phyloP scores from a whole-genome alignment of 2,888 invertebrate species.

The Pelosia muscerda region DNA sequence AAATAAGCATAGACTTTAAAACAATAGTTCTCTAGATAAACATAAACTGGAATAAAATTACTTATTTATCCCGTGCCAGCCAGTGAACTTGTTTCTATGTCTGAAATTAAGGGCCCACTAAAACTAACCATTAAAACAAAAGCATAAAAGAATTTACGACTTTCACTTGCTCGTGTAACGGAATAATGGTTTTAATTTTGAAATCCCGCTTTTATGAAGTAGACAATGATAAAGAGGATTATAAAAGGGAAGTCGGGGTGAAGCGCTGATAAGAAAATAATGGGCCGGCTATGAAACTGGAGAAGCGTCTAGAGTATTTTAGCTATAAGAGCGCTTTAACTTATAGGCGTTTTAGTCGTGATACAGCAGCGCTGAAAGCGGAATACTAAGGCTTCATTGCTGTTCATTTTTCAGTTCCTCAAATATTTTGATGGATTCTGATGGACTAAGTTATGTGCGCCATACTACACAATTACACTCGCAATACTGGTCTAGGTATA shows the following conservation, averaged over 20 bases:
- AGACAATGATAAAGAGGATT: slow-evolving; percentile 78
- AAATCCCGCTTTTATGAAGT: slow-evolving; percentile 77
- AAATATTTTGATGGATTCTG: background rate
- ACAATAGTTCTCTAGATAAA: too few species aligned
- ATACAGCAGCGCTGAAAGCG: background rate
- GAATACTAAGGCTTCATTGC: background rate
- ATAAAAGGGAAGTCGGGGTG: slow-evolving; percentile 75
- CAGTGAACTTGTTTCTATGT: background rate
- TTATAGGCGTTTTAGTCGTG: slow-evolving; percentile 14
- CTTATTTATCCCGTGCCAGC: background rate
- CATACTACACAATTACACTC: too few species aligned
- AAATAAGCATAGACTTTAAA: too few species aligned
- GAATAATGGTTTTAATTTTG: slow-evolving; percentile 77
- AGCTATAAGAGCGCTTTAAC: slow-evolving; percentile 19
- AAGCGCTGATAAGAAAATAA: slow-evolving; percentile 79
- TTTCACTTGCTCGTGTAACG: slow-evolving; percentile 66
- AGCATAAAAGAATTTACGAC: slow-evolving; percentile 70
- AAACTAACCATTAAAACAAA: slow-evolving; percentile 60
- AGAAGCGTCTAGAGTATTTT: slow-evolving; percentile 36
- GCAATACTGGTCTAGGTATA: background rate
- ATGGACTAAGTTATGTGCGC: background rate
- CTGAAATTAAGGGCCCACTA: slow-evolving; percentile 42
- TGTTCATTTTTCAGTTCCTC: too few species aligned
- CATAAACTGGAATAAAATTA: too few species aligned
- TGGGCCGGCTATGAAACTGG: slow-evolving; percentile 72